phyloP scores from a whole-genome alignment of 1,140 invertebrate genomes.

The Calosoma granatense region DNA sequence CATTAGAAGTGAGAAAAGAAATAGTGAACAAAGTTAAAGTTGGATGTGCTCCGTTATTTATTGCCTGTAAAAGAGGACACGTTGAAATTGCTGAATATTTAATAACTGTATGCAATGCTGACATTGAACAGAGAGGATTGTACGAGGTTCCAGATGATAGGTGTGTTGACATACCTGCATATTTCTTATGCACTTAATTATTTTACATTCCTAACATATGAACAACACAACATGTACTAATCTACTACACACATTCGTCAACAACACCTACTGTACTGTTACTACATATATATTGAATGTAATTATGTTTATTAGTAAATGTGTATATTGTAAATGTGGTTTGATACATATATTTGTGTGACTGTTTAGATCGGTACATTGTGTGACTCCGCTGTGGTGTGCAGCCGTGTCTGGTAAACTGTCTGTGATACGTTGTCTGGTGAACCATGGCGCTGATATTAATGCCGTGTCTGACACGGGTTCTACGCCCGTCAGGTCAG shows the following conservation, averaged over 20 bases:
- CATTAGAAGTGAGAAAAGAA: conserved; percentile 44
- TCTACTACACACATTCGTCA: too few species aligned
- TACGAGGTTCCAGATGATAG: conserved; percentile 60
- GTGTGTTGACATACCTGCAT: conserved; percentile 16
- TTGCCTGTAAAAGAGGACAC: conserved; percentile 74
- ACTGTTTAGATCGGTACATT: conserved; percentile 55
- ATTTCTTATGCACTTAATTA: too few species aligned
- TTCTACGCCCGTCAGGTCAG: conserved; percentile 79
- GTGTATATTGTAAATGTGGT: too few species aligned
- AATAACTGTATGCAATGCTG: conserved; percentile 66
- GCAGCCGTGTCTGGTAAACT: conserved; percentile 80
- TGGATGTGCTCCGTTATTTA: conserved; percentile 79
- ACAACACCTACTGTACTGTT: too few species aligned
- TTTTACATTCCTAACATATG: too few species aligned
- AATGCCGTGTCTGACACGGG: conserved; percentile 78
- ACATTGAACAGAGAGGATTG: conserved; percentile 74
- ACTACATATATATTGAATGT: too few species aligned
- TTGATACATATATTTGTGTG: too few species aligned
- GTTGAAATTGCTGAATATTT: conserved; percentile 84
- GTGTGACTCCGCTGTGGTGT: conserved; percentile 86
- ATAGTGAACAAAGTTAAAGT: conserved; percentile 55
- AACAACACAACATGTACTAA: too few species aligned
- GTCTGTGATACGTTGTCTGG: conserved; percentile 64
- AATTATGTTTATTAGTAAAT: too few species aligned
- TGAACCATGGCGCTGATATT: conserved; percentile 71